phyloP scores from a whole-genome alignment of 2,113 vertebrate genomes.

The Origma solitaria region DNA sequence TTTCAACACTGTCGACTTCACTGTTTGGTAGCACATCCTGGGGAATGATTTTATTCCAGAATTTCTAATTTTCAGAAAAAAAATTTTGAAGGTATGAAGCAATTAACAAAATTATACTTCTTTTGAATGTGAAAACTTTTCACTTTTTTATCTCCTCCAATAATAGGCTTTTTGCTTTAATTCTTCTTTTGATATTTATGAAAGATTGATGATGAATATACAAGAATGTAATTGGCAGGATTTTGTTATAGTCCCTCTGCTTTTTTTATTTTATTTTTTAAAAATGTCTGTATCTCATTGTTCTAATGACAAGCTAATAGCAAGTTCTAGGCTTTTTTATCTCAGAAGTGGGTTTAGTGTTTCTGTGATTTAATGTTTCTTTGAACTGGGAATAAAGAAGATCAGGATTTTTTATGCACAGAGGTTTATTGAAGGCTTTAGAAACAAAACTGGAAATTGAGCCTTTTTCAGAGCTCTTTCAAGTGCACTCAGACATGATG shows the following conservation, averaged over 20 bases:
- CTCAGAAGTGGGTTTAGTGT: background rate
- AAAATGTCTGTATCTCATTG: background rate
- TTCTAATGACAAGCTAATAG: background rate
- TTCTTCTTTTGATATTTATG: background rate
- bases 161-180: background rate
- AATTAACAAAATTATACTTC: background rate
- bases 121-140: background rate
- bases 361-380: background rate
- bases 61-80: background rate
- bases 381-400: background rate
- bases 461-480: background rate
- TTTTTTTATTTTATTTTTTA: background rate
- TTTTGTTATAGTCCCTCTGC: background rate
- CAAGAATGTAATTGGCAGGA: background rate
- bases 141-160: background rate
- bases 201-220: background rate
- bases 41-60: background rate
- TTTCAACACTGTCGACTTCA: background rate
- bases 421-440: background rate
- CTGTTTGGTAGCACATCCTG: background rate
- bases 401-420: background rate
- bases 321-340: background rate
- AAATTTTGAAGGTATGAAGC: background rate
- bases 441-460: background rate
- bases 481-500: background rate